Percentiles rank a stretch among this genome's conserved stretches.
Evolutionary conservation across 1,140 invertebrate genomes (phyloP).

Genomic region (Leptinotarsa texana): DNA sequence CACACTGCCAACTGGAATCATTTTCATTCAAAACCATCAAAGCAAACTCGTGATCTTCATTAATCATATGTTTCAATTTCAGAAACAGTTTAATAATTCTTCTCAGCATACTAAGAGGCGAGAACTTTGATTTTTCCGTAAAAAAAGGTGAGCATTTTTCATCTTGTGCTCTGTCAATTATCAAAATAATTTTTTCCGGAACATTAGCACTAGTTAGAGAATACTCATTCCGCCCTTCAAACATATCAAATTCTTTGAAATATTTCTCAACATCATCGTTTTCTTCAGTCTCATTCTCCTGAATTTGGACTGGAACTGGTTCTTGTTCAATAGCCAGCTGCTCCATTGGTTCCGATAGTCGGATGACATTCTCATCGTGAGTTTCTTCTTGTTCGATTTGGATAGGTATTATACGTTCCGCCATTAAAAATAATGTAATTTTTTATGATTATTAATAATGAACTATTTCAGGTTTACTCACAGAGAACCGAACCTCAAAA

Average conservation of each 20-base stretch:
- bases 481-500: too few species aligned
- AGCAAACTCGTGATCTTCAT: constrained; percentile 69
- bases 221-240: constrained; percentile 36
- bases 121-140: constrained; percentile 62
- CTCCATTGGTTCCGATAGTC: constrained; percentile 33
- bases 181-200: constrained; percentile 68
- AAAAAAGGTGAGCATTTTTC: constrained; percentile 63
- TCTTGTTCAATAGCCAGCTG: constrained; percentile 27
- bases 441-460: too few species aligned
- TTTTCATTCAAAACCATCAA: constrained; percentile 64
- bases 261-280: constrained; percentile 7
- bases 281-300: neutral
- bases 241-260: constrained; percentile 32
- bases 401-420: constrained; percentile 40
- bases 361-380: neutral
- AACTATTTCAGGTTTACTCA: too few species aligned
- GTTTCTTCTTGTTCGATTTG: constrained; percentile 28
- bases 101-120: constrained; percentile 67
- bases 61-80: constrained; percentile 66
- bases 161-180: constrained; percentile 69
- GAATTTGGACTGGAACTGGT: neutral
- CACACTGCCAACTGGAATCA: constrained; percentile 61
- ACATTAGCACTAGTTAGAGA: constrained; percentile 62
- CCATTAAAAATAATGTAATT: constrained; percentile 14
- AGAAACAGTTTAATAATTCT: constrained; percentile 68